Evolutionary conservation across 2,797 vertebrate species (phyloP), one percentile per base, ranked within the genome.

Genomic region (Jordanella pulchra): DNA sequence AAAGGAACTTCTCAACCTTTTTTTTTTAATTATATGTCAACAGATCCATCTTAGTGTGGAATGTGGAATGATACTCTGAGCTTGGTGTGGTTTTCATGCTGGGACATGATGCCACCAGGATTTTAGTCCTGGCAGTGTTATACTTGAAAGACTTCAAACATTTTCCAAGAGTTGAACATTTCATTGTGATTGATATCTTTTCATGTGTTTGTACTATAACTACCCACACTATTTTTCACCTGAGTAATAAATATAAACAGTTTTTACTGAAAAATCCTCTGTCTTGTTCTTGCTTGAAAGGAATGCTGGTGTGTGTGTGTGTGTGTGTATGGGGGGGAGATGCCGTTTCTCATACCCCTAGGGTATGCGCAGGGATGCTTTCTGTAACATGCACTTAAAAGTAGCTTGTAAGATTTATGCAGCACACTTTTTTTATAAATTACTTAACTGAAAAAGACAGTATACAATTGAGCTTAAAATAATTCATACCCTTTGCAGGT

Each of bases 261-360:
- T 23, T 35, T 60, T 58, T 30, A 30, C 28, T 23, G 27, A 25
- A 54, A 21, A 53, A 61, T 77, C 32, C 0, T 23, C 25, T 63
- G 44, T 3, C 1, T 69, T 72, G 74, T 2, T 69, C 71, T 45
- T 72, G 30, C 65, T 67, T 64, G 28, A 76, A 65, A 72, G 63
- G 47, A 63, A 48, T 68, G 65, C 74, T 72, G 54, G 63, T 71
- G 81, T 30, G 75, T 82, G 73, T 75, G 75, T 82, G 73, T 75
- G n/a, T n/a, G n/a, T n/a, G n/a, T n/a, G n/a, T n/a, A n/a, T 10
- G 10, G 58, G 23, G 82, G 35, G n/a, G n/a, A n/a, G n/a, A n/a
- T n/a, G n/a, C n/a, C n/a, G n/a, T n/a, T n/a, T n/a, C n/a, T n/a
- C n/a, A n/a, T n/a, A n/a, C n/a, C n/a, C 74, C 66, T 58, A 64